Conservation (phyloP, 2,888 invertebrate genomes). For the Platypus cylindrus region DNA sequence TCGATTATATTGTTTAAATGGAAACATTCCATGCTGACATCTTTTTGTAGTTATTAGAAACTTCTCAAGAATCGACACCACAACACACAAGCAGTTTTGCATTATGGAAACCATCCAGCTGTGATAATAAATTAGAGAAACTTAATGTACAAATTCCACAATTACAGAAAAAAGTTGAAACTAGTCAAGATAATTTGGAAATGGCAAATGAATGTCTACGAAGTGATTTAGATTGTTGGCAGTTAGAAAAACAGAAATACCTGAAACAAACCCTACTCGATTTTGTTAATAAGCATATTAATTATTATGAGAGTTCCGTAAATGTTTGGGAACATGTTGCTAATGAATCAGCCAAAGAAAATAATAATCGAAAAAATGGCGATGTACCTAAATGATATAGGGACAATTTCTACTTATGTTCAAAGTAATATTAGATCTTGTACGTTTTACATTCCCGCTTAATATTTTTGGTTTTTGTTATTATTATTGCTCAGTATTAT, state of each 20-base stretch:
- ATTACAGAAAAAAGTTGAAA: conserved; percentile 39
- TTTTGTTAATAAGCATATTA: conserved; percentile 52
- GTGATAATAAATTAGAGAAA: conserved; percentile 43
- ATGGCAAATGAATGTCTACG: conserved; percentile 56
- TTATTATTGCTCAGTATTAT: too few relatives aligned
- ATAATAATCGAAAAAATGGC: conserved; percentile 4
- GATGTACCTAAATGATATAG: conserved; percentile 12
- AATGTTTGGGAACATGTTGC: conserved; percentile 42
- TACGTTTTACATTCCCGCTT: conserved; percentile 13
- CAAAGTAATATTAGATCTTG: conserved; percentile 7
- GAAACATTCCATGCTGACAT: neutral
- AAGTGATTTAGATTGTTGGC: conserved; percentile 56
- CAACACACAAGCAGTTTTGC: conserved; percentile 29
- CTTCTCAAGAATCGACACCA: conserved; percentile 22
- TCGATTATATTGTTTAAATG: neutral
- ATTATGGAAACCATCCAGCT: conserved; percentile 47
- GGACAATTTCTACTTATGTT: conserved; percentile 7
- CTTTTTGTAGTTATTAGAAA: conserved; percentile 22
- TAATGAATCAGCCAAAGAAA: conserved; percentile 19
- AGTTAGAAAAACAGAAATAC: conserved; percentile 48
- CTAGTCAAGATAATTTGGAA: conserved; percentile 48
- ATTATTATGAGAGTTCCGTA: conserved; percentile 48
- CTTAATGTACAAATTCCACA: conserved; percentile 38
- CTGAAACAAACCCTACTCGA: conserved; percentile 47
- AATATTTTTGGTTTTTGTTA: too few relatives aligned